Evolutionary conservation across 2,797 vertebrate genomes (phyloP), one percentile per base, ranked within the genome.

Genomic region (Carapus acus): DNA sequence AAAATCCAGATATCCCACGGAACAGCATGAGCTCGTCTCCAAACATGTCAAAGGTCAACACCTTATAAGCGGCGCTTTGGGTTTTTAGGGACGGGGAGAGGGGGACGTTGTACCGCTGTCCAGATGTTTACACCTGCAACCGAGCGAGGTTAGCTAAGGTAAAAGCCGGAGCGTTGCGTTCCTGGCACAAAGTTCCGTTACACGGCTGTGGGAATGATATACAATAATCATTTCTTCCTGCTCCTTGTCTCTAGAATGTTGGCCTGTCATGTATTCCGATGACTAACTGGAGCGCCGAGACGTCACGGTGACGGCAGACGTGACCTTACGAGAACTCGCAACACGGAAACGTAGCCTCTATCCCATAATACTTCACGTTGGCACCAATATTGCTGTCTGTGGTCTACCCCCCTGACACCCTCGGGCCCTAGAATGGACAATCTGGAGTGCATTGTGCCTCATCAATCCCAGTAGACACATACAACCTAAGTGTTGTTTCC

Each of bases 381-480:
- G 27, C 1, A 56, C 71, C 64, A 61, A 61, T 60, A 17, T 49
- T 54, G 13, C 43, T 17, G 50, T 71, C 69, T 58, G 45, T 31
- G 46, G 54, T 49, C 40, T 46, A 37, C 64, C 64, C 50, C 47
- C 40, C 60, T 66, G 60, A 59, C 49, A 58, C 29, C 56, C 53
- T 5, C 13, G 19, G 43, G 47, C 41, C 20, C 54, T 41, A 20
- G 39, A 37, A 44, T 43, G 52, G 76, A 67, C 65, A 67, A 69
- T 71, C 49, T 62, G 39, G 65, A 67, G 70, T 59, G 54, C 55
- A 52, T 62, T 58, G 63, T 62, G 71, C 67, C 71, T 36, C 4
- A 57, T 37, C 20, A 63, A 65, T 87, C 80, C 74, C 78, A 62
- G 51, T 46, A 62, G 78, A 78, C 61, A 62, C 57, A 75, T 75